These are phyloP conservation scores for Tetragonula carbonaria DNA, from an alignment of 2,888 invertebrate species.

Conservation along the genomic window DNA sequence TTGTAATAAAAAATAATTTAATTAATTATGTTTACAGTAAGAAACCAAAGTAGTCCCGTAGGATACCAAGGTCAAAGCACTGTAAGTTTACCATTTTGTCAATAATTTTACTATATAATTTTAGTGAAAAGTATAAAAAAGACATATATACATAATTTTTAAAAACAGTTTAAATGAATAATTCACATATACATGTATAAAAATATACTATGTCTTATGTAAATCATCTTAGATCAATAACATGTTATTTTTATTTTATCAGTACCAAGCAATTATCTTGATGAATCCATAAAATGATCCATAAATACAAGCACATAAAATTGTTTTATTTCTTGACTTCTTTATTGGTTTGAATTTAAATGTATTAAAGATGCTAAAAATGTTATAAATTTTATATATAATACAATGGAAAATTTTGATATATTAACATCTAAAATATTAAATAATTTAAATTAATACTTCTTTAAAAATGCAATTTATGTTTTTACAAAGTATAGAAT, in stretches of 20 bases:
- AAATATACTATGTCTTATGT: neutral
- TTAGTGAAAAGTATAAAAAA: constrained; percentile 13
- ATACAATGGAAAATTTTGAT: neutral
- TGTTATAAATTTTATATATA: neutral
- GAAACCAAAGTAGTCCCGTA: constrained; percentile 53
- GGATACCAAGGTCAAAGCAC: constrained; percentile 54
- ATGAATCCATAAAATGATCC: neutral
- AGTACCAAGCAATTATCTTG: constrained; percentile 1
- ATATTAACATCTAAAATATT: neutral
- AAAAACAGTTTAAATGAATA: constrained; percentile 6
- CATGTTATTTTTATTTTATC: neutral
- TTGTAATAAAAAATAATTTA: neutral
- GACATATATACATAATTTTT: constrained; percentile 1
- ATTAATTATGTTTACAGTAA: constrained; percentile 55
- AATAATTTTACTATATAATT: neutral
- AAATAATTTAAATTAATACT: neutral
- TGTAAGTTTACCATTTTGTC: constrained; percentile 53
- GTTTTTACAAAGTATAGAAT: constrained; percentile 21
- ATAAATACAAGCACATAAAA: neutral
- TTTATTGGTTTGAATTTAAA: neutral
- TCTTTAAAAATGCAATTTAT: neutral
- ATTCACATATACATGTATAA: neutral
- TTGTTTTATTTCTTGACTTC: neutral
- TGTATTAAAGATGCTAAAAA: neutral
- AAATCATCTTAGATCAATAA: neutral